Percentiles rank a stretch among this genome's conserved stretches.
Evolutionary conservation across 2,797 vertebrate species (phyloP).

Genomic region (Lithobates pipiens): DNA sequence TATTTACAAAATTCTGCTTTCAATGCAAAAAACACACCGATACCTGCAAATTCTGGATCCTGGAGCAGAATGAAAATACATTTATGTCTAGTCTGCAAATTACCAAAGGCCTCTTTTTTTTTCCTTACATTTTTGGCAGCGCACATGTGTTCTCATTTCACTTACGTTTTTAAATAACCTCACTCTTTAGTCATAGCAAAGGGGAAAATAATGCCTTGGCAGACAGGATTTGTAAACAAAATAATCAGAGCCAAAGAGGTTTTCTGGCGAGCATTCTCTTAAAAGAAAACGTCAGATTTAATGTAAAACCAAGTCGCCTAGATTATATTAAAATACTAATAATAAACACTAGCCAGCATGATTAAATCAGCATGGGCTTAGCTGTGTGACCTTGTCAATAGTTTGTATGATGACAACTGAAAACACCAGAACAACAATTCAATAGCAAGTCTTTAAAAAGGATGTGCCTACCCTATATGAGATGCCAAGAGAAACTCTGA

Average conservation of each 20-base stretch:
- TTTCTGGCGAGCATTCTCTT: conserved; percentile 47
- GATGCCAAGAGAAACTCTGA: not conserved
- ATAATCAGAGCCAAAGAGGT: conserved; percentile 51
- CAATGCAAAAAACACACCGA: conserved; percentile 6
- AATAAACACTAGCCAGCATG: conserved; percentile 44
- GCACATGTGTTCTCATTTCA: conserved; percentile 34
- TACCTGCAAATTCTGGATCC: conserved; percentile 24
- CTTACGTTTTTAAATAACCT: conserved; percentile 54
- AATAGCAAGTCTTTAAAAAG: not conserved
- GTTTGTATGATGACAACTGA: conserved; percentile 22
- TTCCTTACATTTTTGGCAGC: conserved; percentile 53
- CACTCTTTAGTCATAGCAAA: conserved; percentile 55
- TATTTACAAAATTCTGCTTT: conserved; percentile 3
- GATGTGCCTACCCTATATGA: not conserved
- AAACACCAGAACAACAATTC: not conserved
- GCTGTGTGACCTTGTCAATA: conserved; percentile 26
- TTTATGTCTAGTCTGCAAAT: conserved; percentile 53
- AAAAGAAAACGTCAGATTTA: conserved; percentile 48
- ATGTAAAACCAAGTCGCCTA: conserved; percentile 50
- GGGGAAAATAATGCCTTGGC: conserved; percentile 58
- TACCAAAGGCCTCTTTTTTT: conserved; percentile 15
- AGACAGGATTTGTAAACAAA: conserved; percentile 58
- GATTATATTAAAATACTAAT: conserved; percentile 50
- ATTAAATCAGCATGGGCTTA: conserved; percentile 35
- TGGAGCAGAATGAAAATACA: conserved; percentile 31